Percentiles rank a stretch among this genome's conserved stretches.
These are phyloP conservation scores for Sisyra nigra DNA, from an alignment of 2,888 invertebrate genomes.

Conservation along the genomic window DNA sequence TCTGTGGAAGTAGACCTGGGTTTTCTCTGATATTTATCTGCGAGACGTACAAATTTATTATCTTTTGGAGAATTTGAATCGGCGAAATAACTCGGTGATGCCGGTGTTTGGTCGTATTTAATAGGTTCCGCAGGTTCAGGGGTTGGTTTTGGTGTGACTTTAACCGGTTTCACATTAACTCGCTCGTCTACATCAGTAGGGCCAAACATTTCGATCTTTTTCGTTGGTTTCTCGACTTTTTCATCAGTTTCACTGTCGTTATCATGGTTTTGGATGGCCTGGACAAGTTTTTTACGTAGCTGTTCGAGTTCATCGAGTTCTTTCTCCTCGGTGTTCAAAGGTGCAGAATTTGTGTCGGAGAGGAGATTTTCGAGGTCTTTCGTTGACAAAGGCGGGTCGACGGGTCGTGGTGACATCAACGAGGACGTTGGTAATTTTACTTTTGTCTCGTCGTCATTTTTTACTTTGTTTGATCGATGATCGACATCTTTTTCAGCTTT, in stretches of 20 bases:
- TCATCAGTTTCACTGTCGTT: conserved; percentile 17
- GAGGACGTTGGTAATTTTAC: background rate
- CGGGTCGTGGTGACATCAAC: conserved; percentile 17
- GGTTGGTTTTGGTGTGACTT: conserved; percentile 1
- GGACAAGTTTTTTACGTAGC: conserved; percentile 30
- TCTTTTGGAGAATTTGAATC: conserved; percentile 5
- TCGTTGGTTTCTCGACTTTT: conserved; percentile 19
- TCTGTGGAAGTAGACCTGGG: conserved; percentile 19
- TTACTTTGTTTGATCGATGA: background rate
- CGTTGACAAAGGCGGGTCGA: conserved; percentile 21
- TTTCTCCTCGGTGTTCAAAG: conserved; percentile 24
- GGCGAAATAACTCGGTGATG: conserved; percentile 9
- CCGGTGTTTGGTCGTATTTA: background rate
- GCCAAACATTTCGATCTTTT: conserved; percentile 9
- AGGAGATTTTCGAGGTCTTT: conserved; percentile 23
- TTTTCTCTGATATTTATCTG: conserved; percentile 30
- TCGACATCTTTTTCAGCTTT: background rate
- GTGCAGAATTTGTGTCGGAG: conserved; percentile 2
- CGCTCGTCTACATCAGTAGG: background rate
- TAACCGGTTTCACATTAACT: background rate
- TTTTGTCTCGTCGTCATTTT: background rate
- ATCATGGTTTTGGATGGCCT: conserved; percentile 23
- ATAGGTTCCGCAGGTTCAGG: conserved; percentile 1
- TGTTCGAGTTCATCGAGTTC: conserved; percentile 33
- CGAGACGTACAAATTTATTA: conserved; percentile 18